These are phyloP conservation scores for Drosophila testacea DNA, from an alignment of 2,888 invertebrate species.

Conservation along the genomic window DNA sequence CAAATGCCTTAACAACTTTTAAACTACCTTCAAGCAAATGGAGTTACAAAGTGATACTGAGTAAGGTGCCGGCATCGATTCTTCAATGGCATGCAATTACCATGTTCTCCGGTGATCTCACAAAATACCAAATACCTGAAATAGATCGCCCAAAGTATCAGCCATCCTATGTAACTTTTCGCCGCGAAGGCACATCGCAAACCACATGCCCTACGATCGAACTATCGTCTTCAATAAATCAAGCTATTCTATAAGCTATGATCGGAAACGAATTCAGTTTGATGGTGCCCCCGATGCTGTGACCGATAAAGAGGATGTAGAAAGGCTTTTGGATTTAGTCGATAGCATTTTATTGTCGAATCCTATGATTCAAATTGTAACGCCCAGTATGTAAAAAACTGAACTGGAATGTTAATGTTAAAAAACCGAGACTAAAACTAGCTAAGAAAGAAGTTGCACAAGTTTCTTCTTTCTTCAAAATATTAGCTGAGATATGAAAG, in stretches of 20 bases:
- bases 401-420: background rate
- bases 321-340: slow-evolving; percentile 82
- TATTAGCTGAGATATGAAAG: too few species aligned
- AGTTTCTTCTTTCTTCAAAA: too few species aligned
- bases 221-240: slow-evolving; percentile 80
- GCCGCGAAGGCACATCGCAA: slow-evolving; percentile 52
- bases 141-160: slow-evolving; percentile 81
- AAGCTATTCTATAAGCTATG: slow-evolving; percentile 66
- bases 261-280: slow-evolving; percentile 82
- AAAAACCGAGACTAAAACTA: too few species aligned
- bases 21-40: slow-evolving; percentile 77
- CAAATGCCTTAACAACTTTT: slow-evolving; percentile 73
- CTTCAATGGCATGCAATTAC: slow-evolving; percentile 60
- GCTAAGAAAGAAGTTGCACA: too few species aligned
- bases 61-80: slow-evolving; percentile 61
- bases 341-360: slow-evolving; percentile 80
- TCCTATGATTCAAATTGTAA: slow-evolving; percentile 65
- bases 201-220: slow-evolving; percentile 81
- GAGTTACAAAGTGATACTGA: slow-evolving; percentile 80
- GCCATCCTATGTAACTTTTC: slow-evolving; percentile 83
- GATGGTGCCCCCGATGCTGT: slow-evolving; percentile 83
- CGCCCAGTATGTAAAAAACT: slow-evolving; percentile 1
- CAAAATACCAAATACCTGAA: slow-evolving; percentile 74
- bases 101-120: slow-evolving; percentile 80
- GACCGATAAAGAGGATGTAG: slow-evolving; percentile 77